These are phyloP conservation scores for Pseudeuparius sepicola DNA, from an alignment of 2,888 invertebrate genomes.

Conservation along the genomic window DNA sequence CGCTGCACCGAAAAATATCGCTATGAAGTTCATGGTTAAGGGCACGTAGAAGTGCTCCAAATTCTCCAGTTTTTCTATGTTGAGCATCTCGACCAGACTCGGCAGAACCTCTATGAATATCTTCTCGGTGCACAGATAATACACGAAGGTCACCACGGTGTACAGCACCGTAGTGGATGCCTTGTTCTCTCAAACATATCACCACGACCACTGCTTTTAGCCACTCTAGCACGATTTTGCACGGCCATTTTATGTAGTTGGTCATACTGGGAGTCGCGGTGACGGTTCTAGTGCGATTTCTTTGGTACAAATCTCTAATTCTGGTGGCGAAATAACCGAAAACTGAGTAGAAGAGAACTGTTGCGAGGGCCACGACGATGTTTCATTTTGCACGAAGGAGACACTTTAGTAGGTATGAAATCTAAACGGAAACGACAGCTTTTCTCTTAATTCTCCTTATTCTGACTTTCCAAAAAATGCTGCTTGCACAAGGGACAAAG, in stretches of 20 bases:
- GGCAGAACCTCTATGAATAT: slow-evolving; percentile 56
- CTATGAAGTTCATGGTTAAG: slow-evolving; percentile 48
- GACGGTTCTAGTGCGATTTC: slow-evolving; percentile 22
- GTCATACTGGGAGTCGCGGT: slow-evolving; percentile 18
- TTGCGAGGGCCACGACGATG: slow-evolving; percentile 33
- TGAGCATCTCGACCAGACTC: slow-evolving; percentile 45
- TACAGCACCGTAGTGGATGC: slow-evolving; percentile 57
- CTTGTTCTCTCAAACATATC: slow-evolving; percentile 59
- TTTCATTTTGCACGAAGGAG: too few species aligned
- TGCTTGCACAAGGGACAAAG: slow-evolving; percentile 66
- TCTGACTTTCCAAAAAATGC: slow-evolving; percentile 29
- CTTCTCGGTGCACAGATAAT: slow-evolving; percentile 61
- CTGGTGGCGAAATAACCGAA: slow-evolving; percentile 35
- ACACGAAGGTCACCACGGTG: slow-evolving; percentile 52
- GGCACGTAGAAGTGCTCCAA: slow-evolving; percentile 61
- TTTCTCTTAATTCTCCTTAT: too few species aligned
- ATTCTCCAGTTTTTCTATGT: slow-evolving; percentile 54
- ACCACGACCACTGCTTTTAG: slow-evolving; percentile 55
- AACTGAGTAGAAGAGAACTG: slow-evolving; percentile 36
- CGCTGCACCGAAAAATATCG: slow-evolving; percentile 36
- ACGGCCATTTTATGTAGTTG: slow-evolving; percentile 29
- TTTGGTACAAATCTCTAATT: slow-evolving; percentile 30
- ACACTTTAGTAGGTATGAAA: too few species aligned
- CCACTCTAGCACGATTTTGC: slow-evolving; percentile 67
- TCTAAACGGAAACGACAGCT: too few species aligned